Evolutionary conservation across 2,797 vertebrate genomes (phyloP).

Genomic region (Sebastes taczanowskii): DNA sequence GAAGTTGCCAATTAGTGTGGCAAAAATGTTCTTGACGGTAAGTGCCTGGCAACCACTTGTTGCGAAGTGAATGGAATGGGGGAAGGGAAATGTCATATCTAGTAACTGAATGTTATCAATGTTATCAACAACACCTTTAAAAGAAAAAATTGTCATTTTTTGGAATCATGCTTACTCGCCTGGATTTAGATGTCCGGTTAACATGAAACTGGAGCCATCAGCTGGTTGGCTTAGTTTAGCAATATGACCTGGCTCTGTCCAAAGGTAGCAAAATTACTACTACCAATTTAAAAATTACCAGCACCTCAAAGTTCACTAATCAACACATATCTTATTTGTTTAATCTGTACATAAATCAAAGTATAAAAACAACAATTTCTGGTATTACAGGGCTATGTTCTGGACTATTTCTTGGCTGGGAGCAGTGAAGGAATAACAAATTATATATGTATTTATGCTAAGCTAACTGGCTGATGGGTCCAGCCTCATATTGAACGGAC

Average conservation of each 20-base stretch:
- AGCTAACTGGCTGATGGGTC: no score
- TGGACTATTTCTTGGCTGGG: not conserved
- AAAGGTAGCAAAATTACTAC: not conserved
- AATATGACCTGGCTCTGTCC: not conserved
- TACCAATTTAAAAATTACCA: no score
- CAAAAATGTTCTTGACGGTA: accelerated
- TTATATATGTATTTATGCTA: no score
- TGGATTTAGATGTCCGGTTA: not conserved
- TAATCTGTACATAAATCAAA: not conserved
- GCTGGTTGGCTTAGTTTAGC: not conserved
- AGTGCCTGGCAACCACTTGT: no score
- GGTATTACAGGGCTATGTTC: not conserved
- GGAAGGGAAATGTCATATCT: no score
- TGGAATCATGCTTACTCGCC: not conserved
- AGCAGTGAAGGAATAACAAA: not conserved
- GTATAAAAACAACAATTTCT: not conserved
- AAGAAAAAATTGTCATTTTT: not conserved
- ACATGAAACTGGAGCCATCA: not conserved
- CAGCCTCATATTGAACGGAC: no score
- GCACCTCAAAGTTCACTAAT: not conserved
- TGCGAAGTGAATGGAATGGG: no score
- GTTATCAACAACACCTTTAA: not conserved
- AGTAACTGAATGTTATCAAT: no score
- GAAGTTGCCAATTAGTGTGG: no score
- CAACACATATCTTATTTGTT: not conserved